Conservation (phyloP, 2,113 vertebrate genomes). For the Lasiurus cinereus region DNA sequence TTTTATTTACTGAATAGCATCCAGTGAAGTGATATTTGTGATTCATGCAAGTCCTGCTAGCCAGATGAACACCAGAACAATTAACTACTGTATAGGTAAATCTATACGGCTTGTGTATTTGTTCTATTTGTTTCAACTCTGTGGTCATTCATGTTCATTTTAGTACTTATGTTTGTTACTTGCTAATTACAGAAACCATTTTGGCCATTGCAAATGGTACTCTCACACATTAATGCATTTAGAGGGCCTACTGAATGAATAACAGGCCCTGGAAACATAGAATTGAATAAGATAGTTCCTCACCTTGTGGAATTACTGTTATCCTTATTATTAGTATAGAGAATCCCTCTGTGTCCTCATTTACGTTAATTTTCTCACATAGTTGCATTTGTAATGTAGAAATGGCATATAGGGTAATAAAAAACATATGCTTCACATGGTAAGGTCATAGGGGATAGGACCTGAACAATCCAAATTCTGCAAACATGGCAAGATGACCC, state of each 20-base stretch:
- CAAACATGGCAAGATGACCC: neutral
- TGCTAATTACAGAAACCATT: neutral
- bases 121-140: neutral
- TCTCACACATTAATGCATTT: neutral
- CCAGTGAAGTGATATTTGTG: neutral
- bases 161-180: neutral
- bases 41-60: neutral
- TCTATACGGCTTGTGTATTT: neutral
- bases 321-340: neutral
- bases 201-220: neutral
- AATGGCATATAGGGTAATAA: neutral
- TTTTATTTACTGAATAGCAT: neutral
- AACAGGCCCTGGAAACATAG: neutral
- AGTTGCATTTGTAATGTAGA: neutral
- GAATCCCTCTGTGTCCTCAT: neutral
- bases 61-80: neutral
- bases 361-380: neutral
- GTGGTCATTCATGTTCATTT: neutral
- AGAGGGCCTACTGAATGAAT: neutral
- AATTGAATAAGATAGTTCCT: neutral
- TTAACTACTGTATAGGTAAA: neutral
- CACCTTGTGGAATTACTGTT: neutral
- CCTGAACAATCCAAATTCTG: neutral
- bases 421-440: neutral
- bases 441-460: neutral